Percentiles rank a stretch among this genome's conserved stretches.
These are phyloP conservation scores for Lophura nycthemera DNA, from an alignment of 2,113 vertebrate genomes.

Conservation along the genomic window DNA sequence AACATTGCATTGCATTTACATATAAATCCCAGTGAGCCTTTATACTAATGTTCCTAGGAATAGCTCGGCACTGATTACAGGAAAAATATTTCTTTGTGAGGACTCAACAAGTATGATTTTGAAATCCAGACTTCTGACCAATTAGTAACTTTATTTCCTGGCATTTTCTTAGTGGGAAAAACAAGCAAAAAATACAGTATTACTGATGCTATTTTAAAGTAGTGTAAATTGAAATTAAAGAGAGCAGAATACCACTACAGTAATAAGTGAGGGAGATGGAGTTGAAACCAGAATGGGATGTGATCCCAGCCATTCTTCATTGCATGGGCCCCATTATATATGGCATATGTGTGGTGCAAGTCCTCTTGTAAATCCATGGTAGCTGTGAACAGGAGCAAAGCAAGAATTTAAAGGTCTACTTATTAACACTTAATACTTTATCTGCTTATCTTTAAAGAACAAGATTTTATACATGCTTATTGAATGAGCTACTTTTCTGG, in stretches of 20 bases:
- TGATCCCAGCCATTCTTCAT: neutral
- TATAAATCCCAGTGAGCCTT: slow-evolving; percentile 1
- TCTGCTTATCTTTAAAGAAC: neutral
- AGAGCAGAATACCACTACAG: neutral
- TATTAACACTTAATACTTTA: slow-evolving; percentile 11
- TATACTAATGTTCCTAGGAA: slow-evolving; percentile 24
- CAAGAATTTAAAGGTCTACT: neutral
- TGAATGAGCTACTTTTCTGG: neutral
- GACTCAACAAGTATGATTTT: neutral
- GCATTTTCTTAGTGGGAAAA: neutral
- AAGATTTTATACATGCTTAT: neutral
- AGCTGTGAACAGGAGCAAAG: neutral
- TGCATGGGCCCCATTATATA: neutral
- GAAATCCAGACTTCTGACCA: slow-evolving; percentile 21
- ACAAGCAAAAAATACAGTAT: neutral
- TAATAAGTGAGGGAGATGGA: neutral
- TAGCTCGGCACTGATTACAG: neutral
- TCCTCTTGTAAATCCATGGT: neutral
- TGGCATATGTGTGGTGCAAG: neutral
- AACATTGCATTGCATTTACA: slow-evolving; percentile 1
- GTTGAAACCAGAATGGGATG: rapidly evolving
- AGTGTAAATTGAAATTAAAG: neutral
- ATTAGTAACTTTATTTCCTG: slow-evolving; percentile 8
- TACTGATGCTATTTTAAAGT: neutral
- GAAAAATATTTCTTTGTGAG: slow-evolving; percentile 11